Conservation (phyloP, 2,888 invertebrate species). For the Ophion obscuratus region DNA sequence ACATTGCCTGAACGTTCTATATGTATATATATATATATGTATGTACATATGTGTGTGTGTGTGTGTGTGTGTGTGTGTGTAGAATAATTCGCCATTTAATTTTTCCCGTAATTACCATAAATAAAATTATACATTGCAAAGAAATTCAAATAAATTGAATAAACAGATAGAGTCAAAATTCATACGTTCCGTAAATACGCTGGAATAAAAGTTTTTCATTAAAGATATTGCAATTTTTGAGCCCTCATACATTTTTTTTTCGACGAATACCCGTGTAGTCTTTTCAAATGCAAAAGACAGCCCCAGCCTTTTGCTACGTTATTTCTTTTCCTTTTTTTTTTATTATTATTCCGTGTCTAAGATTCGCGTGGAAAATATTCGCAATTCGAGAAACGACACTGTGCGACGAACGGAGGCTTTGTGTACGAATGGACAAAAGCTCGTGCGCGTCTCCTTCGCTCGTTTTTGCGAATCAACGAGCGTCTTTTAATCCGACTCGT, state of each 20-base stretch:
- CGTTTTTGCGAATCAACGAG: not conserved
- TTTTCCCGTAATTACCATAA: no score
- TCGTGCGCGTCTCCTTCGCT: not conserved
- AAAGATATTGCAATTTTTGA: not conserved
- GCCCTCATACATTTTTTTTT: no score
- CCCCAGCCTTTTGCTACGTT: no score
- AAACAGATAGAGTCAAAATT: not conserved
- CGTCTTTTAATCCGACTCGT: not conserved
- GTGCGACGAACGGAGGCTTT: not conserved
- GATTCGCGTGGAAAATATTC: slow-evolving; percentile 1
- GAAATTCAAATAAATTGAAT: not conserved
- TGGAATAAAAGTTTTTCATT: not conserved
- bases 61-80: no score
- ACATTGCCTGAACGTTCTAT: no score
- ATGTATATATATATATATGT: no score
- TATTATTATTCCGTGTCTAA: not conserved
- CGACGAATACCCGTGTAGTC: no score
- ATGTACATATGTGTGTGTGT: no score
- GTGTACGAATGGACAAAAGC: not conserved
- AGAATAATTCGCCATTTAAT: no score
- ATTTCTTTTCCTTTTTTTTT: not conserved
- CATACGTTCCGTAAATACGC: not conserved
- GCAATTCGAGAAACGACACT: not conserved
- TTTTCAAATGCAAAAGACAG: no score
- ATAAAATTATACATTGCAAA: no score